These are phyloP conservation scores for Sympetrum striolatum DNA, from an alignment of 2,888 invertebrate species.

Conservation along the genomic window DNA sequence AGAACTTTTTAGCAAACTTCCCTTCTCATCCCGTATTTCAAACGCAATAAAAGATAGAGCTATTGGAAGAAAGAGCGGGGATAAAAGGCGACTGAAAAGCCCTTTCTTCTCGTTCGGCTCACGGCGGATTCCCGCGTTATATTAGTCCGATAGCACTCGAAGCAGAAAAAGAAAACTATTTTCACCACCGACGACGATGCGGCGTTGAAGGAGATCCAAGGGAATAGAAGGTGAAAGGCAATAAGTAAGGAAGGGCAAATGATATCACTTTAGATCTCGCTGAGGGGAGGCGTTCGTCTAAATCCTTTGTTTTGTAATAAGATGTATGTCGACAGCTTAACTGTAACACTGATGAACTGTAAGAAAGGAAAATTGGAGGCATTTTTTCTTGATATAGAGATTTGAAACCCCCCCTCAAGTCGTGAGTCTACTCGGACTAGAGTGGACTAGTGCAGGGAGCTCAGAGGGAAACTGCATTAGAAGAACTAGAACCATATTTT, in stretches of 20 bases:
- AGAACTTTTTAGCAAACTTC: too few relatives aligned
- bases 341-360: too few relatives aligned
- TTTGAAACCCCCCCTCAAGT: too few relatives aligned
- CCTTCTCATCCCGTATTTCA: not conserved
- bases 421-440: too few relatives aligned
- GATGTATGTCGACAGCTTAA: too few relatives aligned
- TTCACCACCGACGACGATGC: not conserved
- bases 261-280: not conserved
- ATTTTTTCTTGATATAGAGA: too few relatives aligned
- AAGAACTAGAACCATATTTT: too few relatives aligned
- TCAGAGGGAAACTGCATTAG: too few relatives aligned
- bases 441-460: too few relatives aligned
- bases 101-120: not conserved
- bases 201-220: not conserved
- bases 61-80: not conserved
- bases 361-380: too few relatives aligned
- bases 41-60: not conserved
- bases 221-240: not conserved
- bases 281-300: too few relatives aligned
- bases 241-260: not conserved
- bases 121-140: not conserved
- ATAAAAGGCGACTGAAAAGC: not conserved
- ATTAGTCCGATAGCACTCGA: conserved; percentile 2
- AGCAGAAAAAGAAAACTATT: conserved; percentile 17
- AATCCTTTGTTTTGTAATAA: too few relatives aligned